A percentile compares a stretch with the other conserved stretches of the same genome.
phyloP scores from a whole-genome alignment of 1,140 invertebrate species.

The Drosophila watanabei region DNA sequence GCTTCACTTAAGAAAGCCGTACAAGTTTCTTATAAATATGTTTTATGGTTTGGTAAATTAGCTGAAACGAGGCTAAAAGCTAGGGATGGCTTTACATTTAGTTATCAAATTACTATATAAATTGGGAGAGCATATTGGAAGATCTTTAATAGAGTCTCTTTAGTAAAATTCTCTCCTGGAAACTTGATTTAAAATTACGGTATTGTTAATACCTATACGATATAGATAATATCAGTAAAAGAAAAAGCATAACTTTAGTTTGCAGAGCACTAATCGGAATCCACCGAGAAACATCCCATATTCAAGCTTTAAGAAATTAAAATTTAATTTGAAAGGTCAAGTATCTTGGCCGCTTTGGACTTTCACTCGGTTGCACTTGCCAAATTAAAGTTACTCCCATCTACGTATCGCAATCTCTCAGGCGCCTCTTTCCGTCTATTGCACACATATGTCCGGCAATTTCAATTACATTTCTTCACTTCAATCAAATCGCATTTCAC shows the following conservation, averaged over 20 bases:
- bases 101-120: too few species aligned
- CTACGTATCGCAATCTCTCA: not conserved
- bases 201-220: too few species aligned
- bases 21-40: constrained; percentile 39
- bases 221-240: too few species aligned
- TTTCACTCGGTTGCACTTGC: constrained; percentile 50
- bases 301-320: not conserved
- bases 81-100: not conserved
- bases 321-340: constrained; percentile 2
- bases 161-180: too few species aligned
- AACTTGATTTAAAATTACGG: not conserved
- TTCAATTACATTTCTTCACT: constrained; percentile 80
- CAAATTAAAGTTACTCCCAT: constrained; percentile 39
- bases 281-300: not conserved
- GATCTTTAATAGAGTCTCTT: too few species aligned
- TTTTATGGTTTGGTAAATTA: constrained; percentile 16
- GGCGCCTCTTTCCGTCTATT: not conserved
- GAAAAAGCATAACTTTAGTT: too few species aligned
- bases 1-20: constrained; percentile 36
- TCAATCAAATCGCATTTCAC: constrained; percentile 71
- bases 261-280: too few species aligned
- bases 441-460: constrained; percentile 62
- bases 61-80: not conserved
- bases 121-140: not conserved
- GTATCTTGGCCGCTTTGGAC: constrained; percentile 14